Conservation (phyloP, 2,113 vertebrate species). For the Lathamus discolor region DNA sequence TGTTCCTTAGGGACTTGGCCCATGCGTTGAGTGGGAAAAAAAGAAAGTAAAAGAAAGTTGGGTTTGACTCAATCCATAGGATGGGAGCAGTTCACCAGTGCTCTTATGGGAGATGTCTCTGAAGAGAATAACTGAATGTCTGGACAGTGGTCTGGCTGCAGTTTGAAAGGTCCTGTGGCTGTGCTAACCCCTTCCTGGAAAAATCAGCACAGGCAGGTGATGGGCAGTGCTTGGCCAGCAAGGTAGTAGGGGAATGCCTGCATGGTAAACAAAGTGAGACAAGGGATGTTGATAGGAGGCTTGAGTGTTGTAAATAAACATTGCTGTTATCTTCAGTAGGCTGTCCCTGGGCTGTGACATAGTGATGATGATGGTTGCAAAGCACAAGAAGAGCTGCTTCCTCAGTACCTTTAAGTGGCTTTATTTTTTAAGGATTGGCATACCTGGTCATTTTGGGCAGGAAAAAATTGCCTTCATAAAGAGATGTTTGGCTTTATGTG, state of each 20-base stretch:
- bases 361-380: background rate
- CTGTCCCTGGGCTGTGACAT: background rate
- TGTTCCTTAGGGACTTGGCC: background rate
- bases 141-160: background rate
- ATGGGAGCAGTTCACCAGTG: background rate
- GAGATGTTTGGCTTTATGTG: background rate
- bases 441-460: background rate
- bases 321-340: background rate
- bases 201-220: background rate
- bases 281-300: background rate
- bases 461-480: background rate
- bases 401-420: background rate
- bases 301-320: background rate
- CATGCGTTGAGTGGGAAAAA: rapidly evolving
- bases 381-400: background rate
- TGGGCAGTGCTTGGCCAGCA: background rate
- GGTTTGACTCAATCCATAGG: background rate
- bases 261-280: background rate
- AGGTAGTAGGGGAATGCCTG: background rate
- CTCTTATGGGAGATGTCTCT: background rate
- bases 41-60: background rate
- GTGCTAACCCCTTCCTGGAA: background rate
- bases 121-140: background rate
- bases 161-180: background rate
- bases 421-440: background rate